Percentiles rank a stretch among this genome's conserved stretches.
These are phyloP conservation scores for Uromys caudimaculatus DNA, from an alignment of 2,797 vertebrate genomes.

Conservation along the genomic window DNA sequence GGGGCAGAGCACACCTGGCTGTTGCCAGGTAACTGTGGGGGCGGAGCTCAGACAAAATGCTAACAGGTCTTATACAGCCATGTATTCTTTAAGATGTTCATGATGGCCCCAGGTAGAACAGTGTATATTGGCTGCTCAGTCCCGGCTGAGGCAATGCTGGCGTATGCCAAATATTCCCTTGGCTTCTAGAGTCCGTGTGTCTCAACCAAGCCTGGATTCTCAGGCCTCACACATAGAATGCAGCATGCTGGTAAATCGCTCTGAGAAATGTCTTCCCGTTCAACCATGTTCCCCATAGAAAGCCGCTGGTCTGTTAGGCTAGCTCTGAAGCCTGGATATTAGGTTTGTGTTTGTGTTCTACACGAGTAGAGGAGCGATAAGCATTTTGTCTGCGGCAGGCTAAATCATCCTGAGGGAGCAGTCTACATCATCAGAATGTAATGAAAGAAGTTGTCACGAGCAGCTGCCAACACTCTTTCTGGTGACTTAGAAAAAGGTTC, in stretches of 20 bases:
- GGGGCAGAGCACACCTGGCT: too few species aligned
- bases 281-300: background rate
- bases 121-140: background rate
- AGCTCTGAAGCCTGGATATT: conserved; percentile 18
- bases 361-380: conserved; percentile 55
- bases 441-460: conserved; percentile 47
- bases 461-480: conserved; percentile 61
- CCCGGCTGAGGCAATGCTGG: background rate
- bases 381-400: conserved; percentile 61
- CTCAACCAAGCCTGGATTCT: background rate
- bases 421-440: conserved; percentile 63
- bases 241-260: background rate
- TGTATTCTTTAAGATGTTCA: background rate
- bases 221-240: background rate
- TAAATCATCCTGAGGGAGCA: conserved; percentile 72
- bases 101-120: background rate
- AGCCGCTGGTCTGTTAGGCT: background rate
- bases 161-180: background rate
- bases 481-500: conserved; percentile 67
- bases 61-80: background rate
- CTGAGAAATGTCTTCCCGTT: background rate
- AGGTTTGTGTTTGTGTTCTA: conserved; percentile 64
- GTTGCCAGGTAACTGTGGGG: too few species aligned
- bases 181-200: conserved; percentile 1
- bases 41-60: too few species aligned